phyloP scores from a whole-genome alignment of 2,888 invertebrate genomes.

The Dendrolimus houi region DNA sequence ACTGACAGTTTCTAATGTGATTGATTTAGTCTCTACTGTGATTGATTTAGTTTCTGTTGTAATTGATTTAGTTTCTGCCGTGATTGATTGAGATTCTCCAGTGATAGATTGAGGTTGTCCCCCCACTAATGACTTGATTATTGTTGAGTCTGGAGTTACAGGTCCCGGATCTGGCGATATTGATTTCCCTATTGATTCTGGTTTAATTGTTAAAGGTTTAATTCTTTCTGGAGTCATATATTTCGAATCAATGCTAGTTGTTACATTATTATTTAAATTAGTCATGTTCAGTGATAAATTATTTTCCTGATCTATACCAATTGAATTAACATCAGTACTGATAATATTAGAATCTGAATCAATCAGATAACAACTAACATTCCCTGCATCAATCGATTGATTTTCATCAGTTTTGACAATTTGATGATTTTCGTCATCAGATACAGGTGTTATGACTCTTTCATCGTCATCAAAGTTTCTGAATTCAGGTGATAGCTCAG shows the following conservation, averaged over 20 bases:
- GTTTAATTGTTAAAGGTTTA: background rate
- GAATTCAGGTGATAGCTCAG: constrained; percentile 36
- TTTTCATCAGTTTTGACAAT: background rate
- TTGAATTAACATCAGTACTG: background rate
- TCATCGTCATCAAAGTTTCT: constrained; percentile 42
- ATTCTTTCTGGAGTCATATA: background rate
- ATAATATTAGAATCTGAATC: background rate
- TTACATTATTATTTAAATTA: background rate
- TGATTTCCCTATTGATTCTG: background rate
- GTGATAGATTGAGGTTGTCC: background rate
- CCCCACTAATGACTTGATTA: constrained; percentile 1
- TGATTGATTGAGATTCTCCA: constrained; percentile 2
- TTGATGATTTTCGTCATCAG: constrained; percentile 32
- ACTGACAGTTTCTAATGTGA: constrained; percentile 9
- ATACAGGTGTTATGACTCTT: constrained; percentile 33
- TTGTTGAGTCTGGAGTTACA: background rate
- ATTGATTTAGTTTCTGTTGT: constrained; percentile 4
- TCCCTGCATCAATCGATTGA: background rate
- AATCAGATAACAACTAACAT: background rate
- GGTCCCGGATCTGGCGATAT: background rate
- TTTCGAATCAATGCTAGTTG: background rate
- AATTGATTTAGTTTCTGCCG: constrained; percentile 2
- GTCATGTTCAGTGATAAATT: background rate
- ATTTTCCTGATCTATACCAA: background rate
- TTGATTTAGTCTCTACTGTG: constrained; percentile 3